These are phyloP conservation scores for Dynastes maya DNA, from an alignment of 2,888 invertebrate genomes.

Conservation along the genomic window DNA sequence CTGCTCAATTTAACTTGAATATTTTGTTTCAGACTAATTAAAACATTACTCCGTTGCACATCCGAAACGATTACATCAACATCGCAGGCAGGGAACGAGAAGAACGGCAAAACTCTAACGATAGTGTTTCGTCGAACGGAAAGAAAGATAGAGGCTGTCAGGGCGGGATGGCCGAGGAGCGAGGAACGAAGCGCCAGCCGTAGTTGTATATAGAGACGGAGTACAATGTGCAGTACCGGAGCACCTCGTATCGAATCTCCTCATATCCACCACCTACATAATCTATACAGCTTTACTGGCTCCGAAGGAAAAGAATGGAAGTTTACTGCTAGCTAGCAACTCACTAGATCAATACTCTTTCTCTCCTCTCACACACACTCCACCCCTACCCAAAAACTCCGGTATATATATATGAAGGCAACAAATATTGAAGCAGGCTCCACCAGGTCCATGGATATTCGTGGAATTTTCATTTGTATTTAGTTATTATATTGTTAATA, in stretches of 20 bases:
- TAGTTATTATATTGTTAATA: neutral
- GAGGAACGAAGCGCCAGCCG: conserved; percentile 1
- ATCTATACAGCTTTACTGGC: conserved; percentile 61
- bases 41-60: conserved; percentile 38
- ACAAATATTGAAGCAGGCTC: conserved; percentile 57
- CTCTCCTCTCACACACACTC: conserved; percentile 65
- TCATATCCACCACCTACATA: conserved; percentile 61
- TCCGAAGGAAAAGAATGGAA: conserved; percentile 65
- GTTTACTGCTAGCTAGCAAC: conserved; percentile 64
- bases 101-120: conserved; percentile 23
- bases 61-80: conserved; percentile 39
- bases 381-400: conserved; percentile 55
- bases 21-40: conserved; percentile 46
- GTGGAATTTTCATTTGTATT: neutral
- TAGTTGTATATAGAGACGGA: conserved; percentile 23
- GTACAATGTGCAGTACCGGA: conserved; percentile 40
- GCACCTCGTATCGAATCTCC: conserved; percentile 53
- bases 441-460: conserved; percentile 11
- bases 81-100: neutral
- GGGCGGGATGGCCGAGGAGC: conserved; percentile 23
- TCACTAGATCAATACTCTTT: conserved; percentile 67
- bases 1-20: conserved; percentile 37
- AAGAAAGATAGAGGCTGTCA: conserved; percentile 34
- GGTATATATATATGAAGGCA: conserved; percentile 59
- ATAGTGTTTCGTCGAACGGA: conserved; percentile 33